These are phyloP conservation scores for Alentia gelatinosa DNA, from an alignment of 2,888 invertebrate genomes.

Conservation along the genomic window DNA sequence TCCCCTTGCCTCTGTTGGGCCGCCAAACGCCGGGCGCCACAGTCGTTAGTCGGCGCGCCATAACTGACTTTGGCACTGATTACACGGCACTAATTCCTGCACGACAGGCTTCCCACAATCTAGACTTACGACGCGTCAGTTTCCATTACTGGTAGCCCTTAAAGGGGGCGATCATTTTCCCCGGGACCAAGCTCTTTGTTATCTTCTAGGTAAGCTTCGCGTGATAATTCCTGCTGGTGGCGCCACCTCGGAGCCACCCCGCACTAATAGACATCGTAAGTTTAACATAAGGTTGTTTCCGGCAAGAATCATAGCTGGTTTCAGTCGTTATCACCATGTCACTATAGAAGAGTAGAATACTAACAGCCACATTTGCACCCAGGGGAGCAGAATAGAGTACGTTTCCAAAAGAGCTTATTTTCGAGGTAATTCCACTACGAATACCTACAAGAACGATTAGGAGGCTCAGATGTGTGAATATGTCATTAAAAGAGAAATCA, in stretches of 20 bases:
- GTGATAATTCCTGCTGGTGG: background rate
- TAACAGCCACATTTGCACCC: too few relatives aligned
- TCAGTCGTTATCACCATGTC: too few relatives aligned
- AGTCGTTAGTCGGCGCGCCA: background rate
- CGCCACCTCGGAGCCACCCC: background rate
- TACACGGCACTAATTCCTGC: constrained; percentile 8
- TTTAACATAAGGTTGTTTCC: background rate
- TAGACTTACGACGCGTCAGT: constrained; percentile 5
- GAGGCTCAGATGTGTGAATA: too few relatives aligned
- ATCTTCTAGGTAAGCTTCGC: background rate
- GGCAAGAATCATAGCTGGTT: background rate
- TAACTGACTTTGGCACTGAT: constrained; percentile 1
- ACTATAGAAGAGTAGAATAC: too few relatives aligned
- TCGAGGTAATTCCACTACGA: too few relatives aligned
- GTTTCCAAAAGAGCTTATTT: too few relatives aligned
- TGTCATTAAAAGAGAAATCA: too few relatives aligned
- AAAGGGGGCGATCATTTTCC: background rate
- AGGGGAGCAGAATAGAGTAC: too few relatives aligned
- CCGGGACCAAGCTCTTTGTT: background rate
- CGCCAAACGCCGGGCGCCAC: background rate
- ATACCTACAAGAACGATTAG: too few relatives aligned
- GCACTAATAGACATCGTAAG: background rate
- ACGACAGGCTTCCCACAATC: constrained; percentile 2
- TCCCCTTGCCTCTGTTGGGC: background rate
- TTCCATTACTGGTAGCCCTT: background rate